Evolutionary conservation across 2,888 invertebrate genomes (phyloP), one percentile per base, ranked within the genome.

Genomic region (Melanargia galathea): DNA sequence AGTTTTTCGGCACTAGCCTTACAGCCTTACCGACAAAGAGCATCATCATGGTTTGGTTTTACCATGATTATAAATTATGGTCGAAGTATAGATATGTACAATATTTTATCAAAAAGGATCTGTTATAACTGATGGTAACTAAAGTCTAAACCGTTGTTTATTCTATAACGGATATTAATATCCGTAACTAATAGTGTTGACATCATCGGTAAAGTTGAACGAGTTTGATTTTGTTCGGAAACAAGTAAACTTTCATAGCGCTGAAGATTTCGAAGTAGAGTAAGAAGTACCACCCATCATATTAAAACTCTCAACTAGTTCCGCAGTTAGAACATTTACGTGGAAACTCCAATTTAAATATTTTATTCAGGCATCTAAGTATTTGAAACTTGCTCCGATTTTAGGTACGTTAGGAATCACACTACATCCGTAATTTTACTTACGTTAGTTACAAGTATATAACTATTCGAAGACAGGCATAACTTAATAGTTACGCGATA

Each of bases 221-320:
- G 45, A 51, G 55, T 56, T 46, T 51, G 46, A 58, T 59, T 63
- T 35, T 54, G 55, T 51, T 30, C 18, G 30, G 30, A 51, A 65
- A 67, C 57, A 60, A 62, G 62, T 45, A 35, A 68, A 60, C 55
- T 64, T 61, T 55, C 56, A 66, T 69, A 59, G 63, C 56, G 43
- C 57, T 63, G 52, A 35, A 64, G 64, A 49, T 66, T 60, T 62
- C 52, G 40, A 20, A 43, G 43, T 43, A 40, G 40, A 16, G 40
- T n/a, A n/a, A n/a, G n/a, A n/a, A n/a, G n/a, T 16, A 16, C 16
- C 13, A 43, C 26, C 40, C 30, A 30, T 52, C 51, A 30, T 52
- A 52, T 60, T 51, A 40, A 60, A 51, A 45, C 30, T 51, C 49
- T 10, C 43, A 18, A 20, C 24, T 48, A 40, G 22, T 33, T 60